Conservation (phyloP, 2,113 vertebrate genomes). For the Todiramphus chloris region DNA sequence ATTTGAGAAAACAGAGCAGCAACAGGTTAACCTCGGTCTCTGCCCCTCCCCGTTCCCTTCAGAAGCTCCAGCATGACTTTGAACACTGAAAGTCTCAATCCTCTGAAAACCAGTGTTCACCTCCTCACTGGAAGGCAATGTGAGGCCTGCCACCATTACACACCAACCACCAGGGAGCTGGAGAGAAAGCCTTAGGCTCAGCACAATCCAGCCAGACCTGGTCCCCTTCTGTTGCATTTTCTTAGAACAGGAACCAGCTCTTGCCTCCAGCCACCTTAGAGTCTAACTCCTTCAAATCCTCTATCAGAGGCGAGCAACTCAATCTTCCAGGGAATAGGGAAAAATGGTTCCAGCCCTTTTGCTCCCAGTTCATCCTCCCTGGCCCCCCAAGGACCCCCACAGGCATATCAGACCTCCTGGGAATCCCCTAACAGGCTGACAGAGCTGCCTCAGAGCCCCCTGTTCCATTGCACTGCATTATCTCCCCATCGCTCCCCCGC, state of each 20-base stretch:
- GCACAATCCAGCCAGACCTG: neutral
- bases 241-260: neutral
- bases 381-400: neutral
- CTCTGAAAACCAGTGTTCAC: rapidly evolving
- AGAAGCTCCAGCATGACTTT: neutral
- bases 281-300: neutral
- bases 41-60: neutral
- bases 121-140: neutral
- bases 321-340: neutral
- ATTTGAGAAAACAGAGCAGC: neutral
- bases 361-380: neutral
- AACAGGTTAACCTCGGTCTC: neutral
- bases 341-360: neutral
- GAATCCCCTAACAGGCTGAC: neutral
- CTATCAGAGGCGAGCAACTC: neutral
- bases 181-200: neutral
- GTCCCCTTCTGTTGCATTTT: too few relatives aligned
- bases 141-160: neutral
- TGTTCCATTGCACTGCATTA: rapidly evolving
- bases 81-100: neutral
- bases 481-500: rapidly evolving
- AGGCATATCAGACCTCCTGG: too few relatives aligned
- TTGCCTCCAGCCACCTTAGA: neutral
- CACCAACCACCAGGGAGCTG: too few relatives aligned
- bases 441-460: neutral